Evolutionary conservation across 2,113 vertebrate species (phyloP), one percentile per base, ranked within the genome.

Genomic region (Apeltes quadracus): DNA sequence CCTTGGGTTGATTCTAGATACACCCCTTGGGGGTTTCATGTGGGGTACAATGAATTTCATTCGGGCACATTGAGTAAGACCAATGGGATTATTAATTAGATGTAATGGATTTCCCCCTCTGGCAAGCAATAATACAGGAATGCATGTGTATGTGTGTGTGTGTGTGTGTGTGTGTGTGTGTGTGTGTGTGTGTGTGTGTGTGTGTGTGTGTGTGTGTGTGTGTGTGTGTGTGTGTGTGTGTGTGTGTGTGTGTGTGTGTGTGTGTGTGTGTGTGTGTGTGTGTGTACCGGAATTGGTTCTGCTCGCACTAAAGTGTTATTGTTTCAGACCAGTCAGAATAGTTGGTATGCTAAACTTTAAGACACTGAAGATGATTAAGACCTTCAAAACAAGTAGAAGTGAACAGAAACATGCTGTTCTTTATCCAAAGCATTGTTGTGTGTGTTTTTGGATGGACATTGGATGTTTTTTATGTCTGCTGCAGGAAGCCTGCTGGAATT

Each of bases 401-500:
- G 20, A 66, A 27, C 1, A 3, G 7, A 5, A 11, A n/a, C 14
- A 81, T 5, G 32, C 32, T 34, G 32, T 7, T 34, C 5, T 5
- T n/a, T 34, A 34, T 34, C 32, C 32, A 34, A 34, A 34, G 32
- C 32, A 34, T 34, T 34, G 32, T 34, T 61, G 3, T 34, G 7
- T 32, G 0, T 71, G 38, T 13, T 8, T 5, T 2, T 8, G 27
- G 6, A 36, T 27, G 41, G 50, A 78, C 7, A 7, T 25, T 13
- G 46, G 20, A 36, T 25, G 4, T 64, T 2, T 75, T 75, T 23
- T 61, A 57, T 81, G 61, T 81, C 22, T 61, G 64, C 46, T 82
- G 81, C 76, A 99, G 98, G 98, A 81, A 99, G 98, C 81, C 95
- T 99, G 84, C 93, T 99, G 74, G 98, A 99, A 81, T 99, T 97